Base-by-base conservation (phyloP, 2,113 vertebrate genomes). In the Lycocorax pyrrhopterus region DNA sequence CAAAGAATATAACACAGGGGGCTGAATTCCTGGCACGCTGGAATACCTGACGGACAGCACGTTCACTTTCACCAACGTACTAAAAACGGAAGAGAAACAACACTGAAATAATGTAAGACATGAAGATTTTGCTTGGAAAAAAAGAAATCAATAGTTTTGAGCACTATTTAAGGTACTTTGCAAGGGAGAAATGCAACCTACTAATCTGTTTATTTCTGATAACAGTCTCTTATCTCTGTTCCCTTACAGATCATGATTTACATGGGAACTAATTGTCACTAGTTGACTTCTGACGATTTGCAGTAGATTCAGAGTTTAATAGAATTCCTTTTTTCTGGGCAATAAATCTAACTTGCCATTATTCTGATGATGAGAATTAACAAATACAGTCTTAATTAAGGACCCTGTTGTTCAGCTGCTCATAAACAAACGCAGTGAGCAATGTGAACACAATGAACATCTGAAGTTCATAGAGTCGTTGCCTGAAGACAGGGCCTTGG, bases 1-100 rank as follows among this genome's bases (percentile, higher is more conserved):
- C 99, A 52, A 99, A 99, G 95, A 99, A 99, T 94, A 99, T 99
- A n/a, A 99, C 99, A 17, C 99, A 99, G 2, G 99, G 99, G 3
- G 99, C 98, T 0, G 99, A 99, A 97, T 98, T 99, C 37, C 98
- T 97, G 62, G 99, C 99, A 80, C 99, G 98, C 47, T 99, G 99
- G 95, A 99, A 99, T 4, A 99, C 98, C 96, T 99, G 99, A 5
- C 99, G 97, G 14, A 99, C 99, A 1, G 99, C 99, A 14, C 99
- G 98, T 60, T 99, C 99, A 7, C 99, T 99, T 96, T 99, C 99
- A 23, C 99, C 99, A 43, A 99, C 99, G 6, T 99, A 99, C 99
- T 99, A 8, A 58, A 88, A 35, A 80, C 49, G 11, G 6, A 12
- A 4, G 6, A 85, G 53, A 80, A 78, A 59, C 32, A 14, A 62